Base-by-base conservation (phyloP, 2,888 invertebrate species). In the Itoplectis maculator region DNA sequence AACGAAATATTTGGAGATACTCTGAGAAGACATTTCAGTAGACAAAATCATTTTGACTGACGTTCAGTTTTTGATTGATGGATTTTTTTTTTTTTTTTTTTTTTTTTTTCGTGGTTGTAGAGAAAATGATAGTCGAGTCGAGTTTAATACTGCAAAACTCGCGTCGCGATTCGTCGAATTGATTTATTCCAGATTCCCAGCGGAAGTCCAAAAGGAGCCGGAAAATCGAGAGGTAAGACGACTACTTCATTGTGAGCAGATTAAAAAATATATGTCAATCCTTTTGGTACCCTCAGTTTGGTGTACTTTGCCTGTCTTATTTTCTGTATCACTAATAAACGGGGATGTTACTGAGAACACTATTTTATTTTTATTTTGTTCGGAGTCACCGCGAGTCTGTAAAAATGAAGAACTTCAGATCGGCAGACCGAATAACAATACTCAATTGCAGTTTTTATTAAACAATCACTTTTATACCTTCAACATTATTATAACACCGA, bases 151-250 rank as follows among this genome's bases (percentile, higher is more conserved):
- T 11, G 47, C 23, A 61, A 35, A 56, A 51, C 49, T 37, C 56
- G 72, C 42, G 51, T 45, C 54, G 69, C n/a, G 73, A 63, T 45
- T 20, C 47, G 11, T 13, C 35, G 20, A 51, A 68, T 69, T 37
- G 18, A 42, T 51, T 18, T 59, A 56, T 65, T 42, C 59, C 74
- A 79, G 78, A 59, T 35, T n/a, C 49, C n/a, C 29, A 23, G 59
- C 18, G 42, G 56, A 29, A 3, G 29, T 35, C 9, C n/a, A n/a
- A n/a, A 59, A 20, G 65, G 56, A 23, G 35, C 59, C 49, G 49
- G 75, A 82, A 75, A 72, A 75, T 82, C 23, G 59, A 75, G 70
- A 82, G 82, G 82, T 82, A 82, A 82, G 81, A 61, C 15, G 42
- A 49, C 35, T 42, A 54, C 35, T 0, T 49, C 68, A 68, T 9